Conservation (phyloP, 2,888 invertebrate species). For the Lampropteryx suffumata region DNA sequence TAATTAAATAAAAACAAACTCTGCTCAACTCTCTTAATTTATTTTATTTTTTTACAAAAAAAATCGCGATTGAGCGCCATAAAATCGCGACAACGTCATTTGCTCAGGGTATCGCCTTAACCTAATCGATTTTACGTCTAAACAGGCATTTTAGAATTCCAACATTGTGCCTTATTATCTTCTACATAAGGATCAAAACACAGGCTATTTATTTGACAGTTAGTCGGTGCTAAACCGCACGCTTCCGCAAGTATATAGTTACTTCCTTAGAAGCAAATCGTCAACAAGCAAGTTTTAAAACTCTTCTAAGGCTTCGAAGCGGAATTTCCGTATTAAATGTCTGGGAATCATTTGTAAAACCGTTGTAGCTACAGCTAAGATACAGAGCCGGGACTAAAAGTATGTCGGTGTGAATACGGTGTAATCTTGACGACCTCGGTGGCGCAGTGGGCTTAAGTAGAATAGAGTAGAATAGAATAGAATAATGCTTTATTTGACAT, state of each 20-base stretch:
- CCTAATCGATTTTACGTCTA: constrained; percentile 5
- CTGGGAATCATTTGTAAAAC: constrained; percentile 7
- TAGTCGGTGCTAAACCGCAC: constrained; percentile 23
- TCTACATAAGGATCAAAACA: constrained; percentile 8
- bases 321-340: constrained; percentile 29
- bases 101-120: not conserved
- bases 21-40: no score
- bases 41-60: no score
- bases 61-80: no score
- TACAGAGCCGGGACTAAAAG: no score
- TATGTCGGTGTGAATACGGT: no score
- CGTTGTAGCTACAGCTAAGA: no score
- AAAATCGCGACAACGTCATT: no score
- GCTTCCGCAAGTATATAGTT: constrained; percentile 29
- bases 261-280: constrained; percentile 30
- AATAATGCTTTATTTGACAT: no score
- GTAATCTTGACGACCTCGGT: no score
- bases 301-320: constrained; percentile 27
- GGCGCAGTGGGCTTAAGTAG: no score
- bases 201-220: not conserved
- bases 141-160: not conserved
- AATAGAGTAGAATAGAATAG: no score
- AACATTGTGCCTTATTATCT: constrained; percentile 1
- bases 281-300: constrained; percentile 25
- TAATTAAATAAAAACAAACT: no score